Base-by-base conservation (phyloP, 2,113 vertebrate genomes). In the Lichenostomus cassidix region DNA sequence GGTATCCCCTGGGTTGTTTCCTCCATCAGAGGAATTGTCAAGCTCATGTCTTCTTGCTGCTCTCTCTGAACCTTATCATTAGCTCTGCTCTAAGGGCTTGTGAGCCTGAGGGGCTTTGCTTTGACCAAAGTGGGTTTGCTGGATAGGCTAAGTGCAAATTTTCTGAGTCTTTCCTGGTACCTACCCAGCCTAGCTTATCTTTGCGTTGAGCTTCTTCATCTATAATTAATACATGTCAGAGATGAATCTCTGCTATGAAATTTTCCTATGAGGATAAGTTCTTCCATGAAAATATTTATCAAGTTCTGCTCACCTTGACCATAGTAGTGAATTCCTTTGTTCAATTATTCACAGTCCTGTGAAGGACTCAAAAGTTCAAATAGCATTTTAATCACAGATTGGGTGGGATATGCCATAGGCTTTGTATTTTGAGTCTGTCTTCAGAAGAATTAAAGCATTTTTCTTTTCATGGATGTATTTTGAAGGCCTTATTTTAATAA, bases 291-390 rank as follows among this genome's bases (percentile, higher is more conserved):
- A 94, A 83, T 93, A 86, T 92, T 95, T 95, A 77, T 83, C 82
- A 83, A 56, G 42, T 92, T 91, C 46, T 93, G 14, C 79, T 96
- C 79, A 86, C 75, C 85, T 92, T 94, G 82, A 88, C 93, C 90
- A 81, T 41, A 91, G 76, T 28, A 94, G 29, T 80, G 87, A 93
- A 90, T 63, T 80, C 58, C 63, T 92, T 88, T 94, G 71, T 95
- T 95, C 87, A 94, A 63, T 95, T 91, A 97, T 91, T 94, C 94
- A 95, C 53, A 86, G 85, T 77, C 50, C 42, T 88, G 12, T 5
- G 33, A 74, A 88, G 71, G 63, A 71, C 67, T 91, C 25, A 33
- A 78, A 70, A 92, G 56, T 93, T 94, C 64, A 71, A 81, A 74
- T 89, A 81, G 56, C 56, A 89, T 73, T 68, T 93, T 80, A 86